phyloP scores from a whole-genome alignment of 2,113 vertebrate genomes.

The Neolamprologus devosi region DNA sequence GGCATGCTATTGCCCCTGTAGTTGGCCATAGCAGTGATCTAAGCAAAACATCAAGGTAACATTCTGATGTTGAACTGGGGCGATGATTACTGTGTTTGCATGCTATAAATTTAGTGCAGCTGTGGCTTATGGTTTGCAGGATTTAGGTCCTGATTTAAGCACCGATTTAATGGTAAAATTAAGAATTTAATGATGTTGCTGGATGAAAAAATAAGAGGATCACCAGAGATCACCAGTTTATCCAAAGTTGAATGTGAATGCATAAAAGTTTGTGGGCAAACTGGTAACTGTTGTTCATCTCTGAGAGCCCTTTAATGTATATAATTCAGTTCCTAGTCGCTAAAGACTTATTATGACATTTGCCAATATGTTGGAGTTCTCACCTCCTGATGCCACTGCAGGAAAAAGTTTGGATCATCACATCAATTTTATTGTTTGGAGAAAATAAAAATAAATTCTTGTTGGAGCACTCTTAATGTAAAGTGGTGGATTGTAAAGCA shows the following conservation, averaged over 20 bases:
- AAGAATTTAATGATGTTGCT: not conserved
- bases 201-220: not conserved
- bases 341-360: accelerated
- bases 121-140: not conserved
- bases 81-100: not conserved
- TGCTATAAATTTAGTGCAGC: not conserved
- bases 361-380: not conserved
- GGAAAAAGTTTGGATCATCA: not conserved
- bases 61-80: not conserved
- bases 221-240: not conserved
- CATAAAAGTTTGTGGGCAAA: not conserved
- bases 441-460: not conserved
- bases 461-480: not conserved
- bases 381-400: not conserved
- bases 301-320: not conserved
- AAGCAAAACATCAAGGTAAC: not conserved
- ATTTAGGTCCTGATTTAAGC: not conserved
- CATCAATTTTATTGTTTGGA: not conserved
- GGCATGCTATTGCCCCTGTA: not conserved
- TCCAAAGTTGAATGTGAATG: not conserved
- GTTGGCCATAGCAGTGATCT: not conserved
- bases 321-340: not conserved
- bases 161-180: not conserved
- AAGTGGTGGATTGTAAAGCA: not conserved
- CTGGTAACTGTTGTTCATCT: not conserved